A percentile compares a stretch with the other conserved stretches of the same genome.
These are phyloP conservation scores for Drosophila sechellia DNA, from an alignment of 1,140 invertebrate genomes.

Conservation along the genomic window DNA sequence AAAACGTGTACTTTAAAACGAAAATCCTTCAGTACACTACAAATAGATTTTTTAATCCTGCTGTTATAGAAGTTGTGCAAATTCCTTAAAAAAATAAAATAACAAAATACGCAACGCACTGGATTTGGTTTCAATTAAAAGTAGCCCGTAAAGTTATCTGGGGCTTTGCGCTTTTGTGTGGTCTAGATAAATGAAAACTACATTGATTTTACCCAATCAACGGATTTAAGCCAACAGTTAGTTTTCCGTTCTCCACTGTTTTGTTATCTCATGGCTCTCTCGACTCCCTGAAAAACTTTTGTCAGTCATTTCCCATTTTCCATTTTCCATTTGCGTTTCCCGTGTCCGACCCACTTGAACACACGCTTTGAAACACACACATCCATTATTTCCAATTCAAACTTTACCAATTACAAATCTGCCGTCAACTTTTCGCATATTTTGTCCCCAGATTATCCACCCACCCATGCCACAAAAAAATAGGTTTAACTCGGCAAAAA, in stretches of 20 bases:
- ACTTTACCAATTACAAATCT: slow-evolving; percentile 54
- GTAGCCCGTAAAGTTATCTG: slow-evolving; percentile 18
- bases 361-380: slow-evolving; percentile 12
- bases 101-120: neutral
- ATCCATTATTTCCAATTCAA: slow-evolving; percentile 49
- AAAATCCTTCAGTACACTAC: no score
- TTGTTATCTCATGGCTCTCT: slow-evolving; percentile 23
- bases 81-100: neutral
- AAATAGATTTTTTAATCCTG: no score
- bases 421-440: slow-evolving; percentile 45
- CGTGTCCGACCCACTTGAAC: slow-evolving; percentile 12
- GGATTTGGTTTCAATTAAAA: slow-evolving; percentile 27
- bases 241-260: neutral
- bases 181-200: slow-evolving; percentile 24
- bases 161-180: slow-evolving; percentile 16
- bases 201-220: slow-evolving; percentile 31
- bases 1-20: no score
- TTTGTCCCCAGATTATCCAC: slow-evolving; percentile 25
- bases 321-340: slow-evolving; percentile 9
- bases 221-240: slow-evolving; percentile 23
- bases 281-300: slow-evolving; percentile 26
- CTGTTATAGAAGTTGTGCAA: neutral
- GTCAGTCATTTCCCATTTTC: slow-evolving; percentile 36
- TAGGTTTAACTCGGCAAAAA: neutral
- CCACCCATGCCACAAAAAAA: neutral